A percentile compares a stretch with the other conserved stretches of the same genome.
Evolutionary conservation across 2,888 invertebrate species (phyloP).

Genomic region (Labia minor): DNA sequence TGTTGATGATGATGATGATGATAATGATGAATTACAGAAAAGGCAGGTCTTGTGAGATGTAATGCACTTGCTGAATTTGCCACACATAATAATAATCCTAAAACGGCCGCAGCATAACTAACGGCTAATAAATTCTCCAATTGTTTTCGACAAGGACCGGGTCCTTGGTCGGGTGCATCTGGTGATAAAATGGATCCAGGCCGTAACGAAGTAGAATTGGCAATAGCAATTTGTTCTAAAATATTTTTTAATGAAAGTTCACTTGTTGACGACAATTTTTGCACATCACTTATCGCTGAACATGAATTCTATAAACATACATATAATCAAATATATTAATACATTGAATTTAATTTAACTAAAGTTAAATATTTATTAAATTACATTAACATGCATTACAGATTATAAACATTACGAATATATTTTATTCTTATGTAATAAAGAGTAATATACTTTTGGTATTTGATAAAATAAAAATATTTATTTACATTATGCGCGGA

Average conservation of each 20-base stretch:
- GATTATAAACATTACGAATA: too few relatives aligned
- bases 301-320: not conserved
- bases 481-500: too few relatives aligned
- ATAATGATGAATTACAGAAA: not conserved
- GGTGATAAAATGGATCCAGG: not conserved
- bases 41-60: slow-evolving; percentile 7
- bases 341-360: too few relatives aligned
- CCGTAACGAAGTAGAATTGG: not conserved
- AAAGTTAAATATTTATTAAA: too few relatives aligned
- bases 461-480: too few relatives aligned
- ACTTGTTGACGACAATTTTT: not conserved
- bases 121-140: slow-evolving; percentile 37
- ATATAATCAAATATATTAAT: too few relatives aligned
- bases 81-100: slow-evolving; percentile 42
- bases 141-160: not conserved
- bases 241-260: not conserved
- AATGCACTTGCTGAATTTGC: slow-evolving; percentile 34
- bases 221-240: not conserved
- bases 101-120: slow-evolving; percentile 42
- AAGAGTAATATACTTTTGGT: too few relatives aligned
- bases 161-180: not conserved
- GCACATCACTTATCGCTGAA: not conserved
- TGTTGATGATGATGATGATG: not conserved
- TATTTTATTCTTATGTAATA: too few relatives aligned
- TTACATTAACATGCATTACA: too few relatives aligned